phyloP scores from a whole-genome alignment of 2,888 invertebrate genomes.

The Dromius quadrimaculatus region DNA sequence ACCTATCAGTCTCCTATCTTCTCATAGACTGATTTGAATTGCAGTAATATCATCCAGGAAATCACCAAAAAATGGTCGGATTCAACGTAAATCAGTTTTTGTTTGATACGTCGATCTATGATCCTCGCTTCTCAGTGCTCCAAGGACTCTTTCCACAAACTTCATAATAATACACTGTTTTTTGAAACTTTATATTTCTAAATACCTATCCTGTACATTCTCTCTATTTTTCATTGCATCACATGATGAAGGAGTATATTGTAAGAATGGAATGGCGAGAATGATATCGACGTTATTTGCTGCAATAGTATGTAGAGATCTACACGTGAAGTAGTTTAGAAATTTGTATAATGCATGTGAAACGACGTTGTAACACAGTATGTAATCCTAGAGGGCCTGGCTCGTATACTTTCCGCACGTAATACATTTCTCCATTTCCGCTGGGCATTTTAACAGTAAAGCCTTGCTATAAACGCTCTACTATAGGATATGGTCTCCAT shows the following conservation, averaged over 20 bases:
- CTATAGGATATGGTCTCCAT: conserved; percentile 43
- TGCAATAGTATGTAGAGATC: background rate
- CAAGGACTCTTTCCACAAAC: too few relatives aligned
- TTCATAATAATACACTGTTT: background rate
- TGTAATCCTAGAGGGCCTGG: conserved; percentile 25
- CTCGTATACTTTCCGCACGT: conserved; percentile 41
- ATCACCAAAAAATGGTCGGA: too few relatives aligned
- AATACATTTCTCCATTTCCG: conserved; percentile 50
- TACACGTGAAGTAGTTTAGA: conserved; percentile 14
- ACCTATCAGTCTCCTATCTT: too few relatives aligned
- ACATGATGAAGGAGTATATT: background rate
- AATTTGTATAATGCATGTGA: conserved; percentile 30
- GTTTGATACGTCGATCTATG: too few relatives aligned
- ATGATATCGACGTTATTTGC: too few relatives aligned
- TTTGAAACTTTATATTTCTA: background rate
- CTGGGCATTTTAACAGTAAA: conserved; percentile 46
- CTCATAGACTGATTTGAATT: too few relatives aligned
- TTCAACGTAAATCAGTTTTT: too few relatives aligned
- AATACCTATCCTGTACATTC: background rate
- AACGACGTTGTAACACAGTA: conserved; percentile 17
- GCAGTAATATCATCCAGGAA: too few relatives aligned
- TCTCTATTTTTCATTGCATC: too few relatives aligned
- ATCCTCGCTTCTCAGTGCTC: too few relatives aligned
- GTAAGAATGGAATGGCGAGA: background rate
- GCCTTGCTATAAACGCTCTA: conserved; percentile 38